Evolutionary conservation across 37 sponge, comb jelly and placozoan genomes (phyloP), one percentile per base, ranked within the genome.

Genomic region (Axinella damicornis): DNA sequence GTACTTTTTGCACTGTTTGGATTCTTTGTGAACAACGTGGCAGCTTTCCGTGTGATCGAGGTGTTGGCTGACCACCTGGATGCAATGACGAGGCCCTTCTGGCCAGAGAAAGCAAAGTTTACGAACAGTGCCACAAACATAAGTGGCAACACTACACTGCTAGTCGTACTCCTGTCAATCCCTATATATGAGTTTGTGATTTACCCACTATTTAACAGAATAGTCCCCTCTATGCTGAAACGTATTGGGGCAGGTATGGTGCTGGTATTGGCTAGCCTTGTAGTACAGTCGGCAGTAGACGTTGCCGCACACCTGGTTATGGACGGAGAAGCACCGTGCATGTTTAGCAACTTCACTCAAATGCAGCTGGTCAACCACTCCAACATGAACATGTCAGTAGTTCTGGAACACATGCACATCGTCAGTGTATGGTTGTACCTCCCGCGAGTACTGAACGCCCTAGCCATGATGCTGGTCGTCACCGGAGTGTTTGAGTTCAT

Each of bases 201-300:
- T 5, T 22, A 46, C 2, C 74, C 74, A 13, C 40, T 38, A 24
- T 73, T 73, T 73, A 2, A 73, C 28, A 35, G 13, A 52, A 15
- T 53, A 53, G 12, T 73, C 53, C 41, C 74, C 6, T 53, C 53
- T 52, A 22, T 73, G 25, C 13, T 73, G n/a, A 73, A 73, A 46
- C 39, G 74, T 5, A 28, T 73, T 6, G 41, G 41, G 5, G 24
- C 52, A 14, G 74, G 74, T 1, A n/a, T 73, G 22, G 25, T 73
- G 21, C 54, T 73, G 12, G 18, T 17, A 11, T 13, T 35, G 9
- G 22, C 4, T 2, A 46, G 54, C 40, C 13, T 73, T 2, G 37
- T 73, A 13, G 5, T 53, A 6, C 22, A 53, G 25, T 22, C 2
- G 17, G 25, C 24, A 38, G 24, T 35, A 4, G 41, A 40, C 28